Conservation (phyloP, 2,888 invertebrate species). For the Heliothis peltigera region DNA sequence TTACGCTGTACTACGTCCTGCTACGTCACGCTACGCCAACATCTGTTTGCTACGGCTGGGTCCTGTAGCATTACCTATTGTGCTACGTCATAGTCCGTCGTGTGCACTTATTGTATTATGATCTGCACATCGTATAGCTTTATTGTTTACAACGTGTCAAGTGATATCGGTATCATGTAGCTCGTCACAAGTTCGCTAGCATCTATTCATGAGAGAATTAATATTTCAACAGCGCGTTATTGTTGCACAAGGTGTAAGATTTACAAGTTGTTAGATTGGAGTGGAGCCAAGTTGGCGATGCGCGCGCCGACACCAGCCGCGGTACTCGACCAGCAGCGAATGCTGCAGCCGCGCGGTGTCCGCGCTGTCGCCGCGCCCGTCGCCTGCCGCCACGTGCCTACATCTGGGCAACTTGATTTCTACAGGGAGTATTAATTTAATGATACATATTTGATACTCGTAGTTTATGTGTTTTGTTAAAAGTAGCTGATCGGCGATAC, state of each 20-base stretch:
- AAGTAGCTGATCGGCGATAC: slow-evolving; percentile 9
- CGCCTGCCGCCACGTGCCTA: no score
- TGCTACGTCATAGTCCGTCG: no score
- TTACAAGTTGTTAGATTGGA: slow-evolving; percentile 34
- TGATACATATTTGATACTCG: slow-evolving; percentile 1
- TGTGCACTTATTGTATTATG: background rate
- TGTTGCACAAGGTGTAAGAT: slow-evolving; percentile 35
- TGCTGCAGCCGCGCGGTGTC: background rate
- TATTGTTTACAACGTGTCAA: background rate
- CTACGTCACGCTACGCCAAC: background rate
- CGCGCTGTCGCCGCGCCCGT: no score
- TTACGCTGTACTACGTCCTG: background rate
- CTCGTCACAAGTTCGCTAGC: slow-evolving; percentile 2
- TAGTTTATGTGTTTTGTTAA: slow-evolving; percentile 2
- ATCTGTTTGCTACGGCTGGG: background rate
- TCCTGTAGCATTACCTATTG: no score
- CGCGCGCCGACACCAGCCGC: background rate
- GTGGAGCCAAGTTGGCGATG: slow-evolving; percentile 20
- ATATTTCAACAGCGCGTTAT: slow-evolving; percentile 16
- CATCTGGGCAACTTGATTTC: slow-evolving; percentile 4
- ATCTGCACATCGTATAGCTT: no score
- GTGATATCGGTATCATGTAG: background rate
- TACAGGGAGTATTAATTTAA: slow-evolving; percentile 19
- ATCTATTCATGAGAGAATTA: slow-evolving; percentile 31
- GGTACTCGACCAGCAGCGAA: background rate